Base-by-base conservation (phyloP, 2,888 invertebrate genomes). In the Dermolepida albohirtum region DNA sequence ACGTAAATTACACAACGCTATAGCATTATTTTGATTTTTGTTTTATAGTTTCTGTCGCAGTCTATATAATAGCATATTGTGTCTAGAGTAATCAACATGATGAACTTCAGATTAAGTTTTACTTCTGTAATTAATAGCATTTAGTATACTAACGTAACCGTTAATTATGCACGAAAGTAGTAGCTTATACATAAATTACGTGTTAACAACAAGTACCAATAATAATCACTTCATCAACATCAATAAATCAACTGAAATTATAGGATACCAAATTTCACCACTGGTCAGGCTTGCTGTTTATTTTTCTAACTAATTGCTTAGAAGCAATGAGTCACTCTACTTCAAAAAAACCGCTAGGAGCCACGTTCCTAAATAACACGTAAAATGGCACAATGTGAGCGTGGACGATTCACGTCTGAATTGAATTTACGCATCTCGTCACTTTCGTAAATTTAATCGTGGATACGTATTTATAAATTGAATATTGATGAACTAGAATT, bases 201-300 rank as follows among this genome's bases (percentile, higher is more conserved):
- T 16, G 11, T 16, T 54, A 54, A 54, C 39, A 54, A 40, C 54
- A 10, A 54, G 40, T 40, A 40, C 54, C 17, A 54, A 16, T 27
- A 52, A 52, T 14, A 54, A 54, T 54, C 54, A 54, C 54, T 54
- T 54, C 40, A 54, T 54, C 54, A 54, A 16, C 54, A 40, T 14
- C 29, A 40, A 40, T 54, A 54, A 10, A 54, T 54, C 39, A 54
- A 16, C 1, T 5, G 10, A 17, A 54, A 54, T 10, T 54, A 40
- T 16, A 40, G 40, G 16, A 16, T 16, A 40, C 40, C 16, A 40
- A 40, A 54, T 54, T 54, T 52, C 1, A 34, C 51, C 51, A 16
- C 10, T 5, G 14, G 40, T 6, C 6, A 34, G 16, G 16, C 54
- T 16, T 16, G 14, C 6, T 40, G 16, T 54, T 54, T 54, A 39